Evolutionary conservation across 2,113 vertebrate species (phyloP).

Genomic region (Microcebus lehilahytsara): DNA sequence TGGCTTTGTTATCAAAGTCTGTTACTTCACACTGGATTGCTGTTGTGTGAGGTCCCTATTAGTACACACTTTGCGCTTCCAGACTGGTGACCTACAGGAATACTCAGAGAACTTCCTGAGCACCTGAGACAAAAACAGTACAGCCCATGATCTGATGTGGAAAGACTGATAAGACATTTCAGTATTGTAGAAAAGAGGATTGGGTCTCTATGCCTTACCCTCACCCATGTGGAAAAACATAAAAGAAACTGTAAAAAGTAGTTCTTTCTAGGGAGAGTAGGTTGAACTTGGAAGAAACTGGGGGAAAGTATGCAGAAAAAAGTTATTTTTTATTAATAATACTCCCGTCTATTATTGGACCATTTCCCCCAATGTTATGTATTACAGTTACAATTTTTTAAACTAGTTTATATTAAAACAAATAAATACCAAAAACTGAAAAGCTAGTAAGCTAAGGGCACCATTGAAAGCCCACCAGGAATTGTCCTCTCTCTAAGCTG

Average conservation of each 20-base stretch:
- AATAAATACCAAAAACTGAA: not conserved
- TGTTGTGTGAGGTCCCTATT: too few species aligned
- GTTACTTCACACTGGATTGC: not conserved
- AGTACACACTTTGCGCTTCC: not conserved
- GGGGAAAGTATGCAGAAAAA: not conserved
- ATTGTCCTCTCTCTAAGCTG: not conserved
- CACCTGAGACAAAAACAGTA: not conserved
- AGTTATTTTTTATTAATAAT: not conserved
- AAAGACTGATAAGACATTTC: not conserved
- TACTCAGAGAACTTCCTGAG: not conserved
- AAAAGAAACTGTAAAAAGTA: not conserved
- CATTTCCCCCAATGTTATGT: not conserved
- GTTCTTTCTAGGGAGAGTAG: not conserved
- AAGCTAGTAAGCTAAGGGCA: not conserved
- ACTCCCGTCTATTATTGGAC: not conserved
- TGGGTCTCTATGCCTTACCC: not conserved
- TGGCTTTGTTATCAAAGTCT: not conserved
- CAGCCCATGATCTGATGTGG: not conserved
- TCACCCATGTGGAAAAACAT: not conserved
- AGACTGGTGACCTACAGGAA: not conserved
- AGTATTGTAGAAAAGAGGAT: not conserved
- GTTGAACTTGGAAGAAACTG: not conserved
- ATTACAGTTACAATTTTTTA: not conserved
- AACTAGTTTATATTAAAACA: not conserved
- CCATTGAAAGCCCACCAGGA: not conserved